These are phyloP conservation scores for Eolophus roseicapilla DNA, from an alignment of 2,113 vertebrate genomes.

Conservation along the genomic window DNA sequence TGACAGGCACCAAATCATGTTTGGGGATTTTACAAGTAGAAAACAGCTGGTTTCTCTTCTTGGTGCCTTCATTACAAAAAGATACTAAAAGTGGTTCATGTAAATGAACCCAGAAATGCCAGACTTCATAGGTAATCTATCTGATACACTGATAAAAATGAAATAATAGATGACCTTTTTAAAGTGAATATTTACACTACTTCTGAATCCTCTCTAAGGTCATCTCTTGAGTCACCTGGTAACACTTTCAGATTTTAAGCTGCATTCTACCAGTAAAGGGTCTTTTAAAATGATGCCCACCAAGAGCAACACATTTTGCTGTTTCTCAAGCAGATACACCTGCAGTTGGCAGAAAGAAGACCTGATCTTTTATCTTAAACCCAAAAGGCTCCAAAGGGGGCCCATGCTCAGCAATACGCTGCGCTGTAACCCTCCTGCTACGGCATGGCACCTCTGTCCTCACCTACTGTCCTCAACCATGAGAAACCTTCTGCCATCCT, in stretches of 20 bases:
- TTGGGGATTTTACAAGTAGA: background rate
- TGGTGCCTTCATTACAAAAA: background rate
- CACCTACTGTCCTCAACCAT: background rate
- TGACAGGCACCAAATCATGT: background rate
- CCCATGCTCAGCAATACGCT: fast-evolving
- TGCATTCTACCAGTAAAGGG: background rate
- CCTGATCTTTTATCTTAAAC: background rate
- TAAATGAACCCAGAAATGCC: background rate
- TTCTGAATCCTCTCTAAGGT: background rate
- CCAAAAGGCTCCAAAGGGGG: background rate
- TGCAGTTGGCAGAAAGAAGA: fast-evolving
- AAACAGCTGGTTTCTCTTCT: background rate
- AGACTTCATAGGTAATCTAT: background rate
- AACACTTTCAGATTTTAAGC: background rate
- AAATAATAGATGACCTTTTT: background rate
- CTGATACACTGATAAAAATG: background rate
- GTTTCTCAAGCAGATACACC: background rate
- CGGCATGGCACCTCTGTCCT: background rate
- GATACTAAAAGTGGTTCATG: background rate
- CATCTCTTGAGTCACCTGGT: background rate
- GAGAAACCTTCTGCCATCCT: background rate
- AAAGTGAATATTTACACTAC: background rate
- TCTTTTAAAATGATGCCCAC: background rate
- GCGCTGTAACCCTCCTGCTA: background rate
- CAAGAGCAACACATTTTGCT: background rate